Conservation (phyloP, 92 coral and sea anemone species). For the Phenganax stokvisi region DNA sequence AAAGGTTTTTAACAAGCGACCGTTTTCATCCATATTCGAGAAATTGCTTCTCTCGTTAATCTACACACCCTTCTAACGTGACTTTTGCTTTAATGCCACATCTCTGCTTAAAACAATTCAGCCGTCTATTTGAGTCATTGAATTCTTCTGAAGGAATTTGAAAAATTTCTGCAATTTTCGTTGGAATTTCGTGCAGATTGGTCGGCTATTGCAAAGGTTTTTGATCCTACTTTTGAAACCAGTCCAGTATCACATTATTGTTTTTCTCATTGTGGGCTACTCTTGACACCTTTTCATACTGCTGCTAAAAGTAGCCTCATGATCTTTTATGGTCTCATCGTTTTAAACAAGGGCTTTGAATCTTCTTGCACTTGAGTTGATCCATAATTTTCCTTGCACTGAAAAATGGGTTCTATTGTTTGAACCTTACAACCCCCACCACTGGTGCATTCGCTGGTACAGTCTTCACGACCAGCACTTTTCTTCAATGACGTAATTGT, state of each 20-base stretch:
- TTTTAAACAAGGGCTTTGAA: slow-evolving; percentile 42
- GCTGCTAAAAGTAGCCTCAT: slow-evolving; percentile 34
- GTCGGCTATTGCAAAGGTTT: slow-evolving; percentile 24
- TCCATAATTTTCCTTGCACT: not conserved
- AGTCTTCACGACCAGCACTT: no score
- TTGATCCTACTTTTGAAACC: slow-evolving; percentile 33
- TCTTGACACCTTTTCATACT: slow-evolving; percentile 27
- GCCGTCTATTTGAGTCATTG: slow-evolving; percentile 50
- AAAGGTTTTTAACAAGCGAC: slow-evolving; percentile 48
- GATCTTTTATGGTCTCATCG: slow-evolving; percentile 38
- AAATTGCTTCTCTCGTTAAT: slow-evolving; percentile 45
- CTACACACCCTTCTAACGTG: slow-evolving; percentile 44
- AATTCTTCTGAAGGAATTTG: slow-evolving; percentile 42
- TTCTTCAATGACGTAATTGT: no score
- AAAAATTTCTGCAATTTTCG: slow-evolving; percentile 42
- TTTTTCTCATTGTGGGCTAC: slow-evolving; percentile 37
- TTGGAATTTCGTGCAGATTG: slow-evolving; percentile 44
- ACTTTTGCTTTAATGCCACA: slow-evolving; percentile 43
- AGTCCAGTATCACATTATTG: slow-evolving; percentile 35
- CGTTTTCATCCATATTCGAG: slow-evolving; percentile 51
- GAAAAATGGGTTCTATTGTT: not conserved
- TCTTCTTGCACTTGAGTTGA: not conserved
- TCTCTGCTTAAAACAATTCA: slow-evolving; percentile 45
- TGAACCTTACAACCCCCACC: slow-evolving; percentile 41
- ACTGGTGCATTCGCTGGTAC: not conserved